A percentile compares a stretch with the other conserved stretches of the same genome.
Conservation (phyloP, 2,113 vertebrate species). For the Ramphastos sulfuratus region DNA sequence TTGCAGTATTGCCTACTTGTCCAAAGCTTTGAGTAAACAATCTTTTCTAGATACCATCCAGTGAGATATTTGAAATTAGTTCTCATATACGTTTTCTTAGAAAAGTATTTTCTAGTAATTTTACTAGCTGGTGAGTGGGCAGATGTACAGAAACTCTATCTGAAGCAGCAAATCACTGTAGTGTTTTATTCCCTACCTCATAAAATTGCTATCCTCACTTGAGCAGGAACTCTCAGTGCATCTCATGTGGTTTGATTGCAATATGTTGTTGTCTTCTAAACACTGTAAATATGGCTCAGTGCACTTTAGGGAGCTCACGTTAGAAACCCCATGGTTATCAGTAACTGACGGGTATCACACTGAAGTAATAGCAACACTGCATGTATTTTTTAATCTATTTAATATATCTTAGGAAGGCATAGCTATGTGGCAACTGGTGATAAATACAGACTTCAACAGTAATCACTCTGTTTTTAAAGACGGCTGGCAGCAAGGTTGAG, state of each 20-base stretch:
- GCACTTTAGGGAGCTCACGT: background rate
- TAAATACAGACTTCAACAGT: background rate
- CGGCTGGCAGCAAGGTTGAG: constrained; percentile 26
- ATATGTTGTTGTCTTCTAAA: background rate
- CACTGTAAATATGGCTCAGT: background rate
- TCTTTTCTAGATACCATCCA: background rate
- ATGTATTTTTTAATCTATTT: background rate
- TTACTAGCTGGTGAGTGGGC: background rate
- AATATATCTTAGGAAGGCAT: background rate
- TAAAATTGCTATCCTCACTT: background rate
- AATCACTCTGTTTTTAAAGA: background rate
- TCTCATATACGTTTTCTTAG: background rate
- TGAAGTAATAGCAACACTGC: background rate
- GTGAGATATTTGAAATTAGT: background rate
- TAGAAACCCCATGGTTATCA: background rate
- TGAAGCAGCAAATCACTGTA: background rate
- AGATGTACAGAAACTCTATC: background rate
- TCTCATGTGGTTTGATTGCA: background rate
- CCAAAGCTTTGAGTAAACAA: background rate
- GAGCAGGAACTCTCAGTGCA: background rate
- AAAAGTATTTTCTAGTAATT: background rate
- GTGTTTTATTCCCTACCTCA: background rate
- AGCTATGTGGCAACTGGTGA: background rate
- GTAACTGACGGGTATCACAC: background rate
- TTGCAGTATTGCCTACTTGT: background rate